A percentile compares a stretch with the other conserved stretches of the same genome.
phyloP scores from a whole-genome alignment of 1,140 invertebrate genomes.

The Drosophila ananassae region DNA sequence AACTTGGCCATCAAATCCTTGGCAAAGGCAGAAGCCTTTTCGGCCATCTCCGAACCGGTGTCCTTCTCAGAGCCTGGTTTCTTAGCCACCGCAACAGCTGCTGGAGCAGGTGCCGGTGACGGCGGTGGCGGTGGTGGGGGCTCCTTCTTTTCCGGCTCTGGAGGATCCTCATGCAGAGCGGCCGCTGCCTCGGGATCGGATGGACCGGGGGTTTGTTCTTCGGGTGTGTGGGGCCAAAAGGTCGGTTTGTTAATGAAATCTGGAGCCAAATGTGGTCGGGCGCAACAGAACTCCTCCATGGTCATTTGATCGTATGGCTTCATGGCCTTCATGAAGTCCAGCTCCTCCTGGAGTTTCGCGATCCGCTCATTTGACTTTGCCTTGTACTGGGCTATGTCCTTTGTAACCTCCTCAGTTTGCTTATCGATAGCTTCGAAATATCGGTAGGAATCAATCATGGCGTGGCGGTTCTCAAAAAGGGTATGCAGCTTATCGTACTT shows the following conservation, averaged over 20 bases:
- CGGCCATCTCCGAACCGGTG: constrained; percentile 9
- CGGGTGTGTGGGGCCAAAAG: constrained; percentile 90
- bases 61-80: constrained; percentile 14
- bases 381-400: constrained; percentile 41
- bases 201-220: constrained; percentile 84
- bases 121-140: constrained; percentile 5
- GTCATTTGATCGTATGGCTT: constrained; percentile 92
- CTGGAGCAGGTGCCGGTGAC: neutral
- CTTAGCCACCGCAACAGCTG: neutral
- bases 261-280: constrained; percentile 88
- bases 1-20: constrained; percentile 22
- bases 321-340: constrained; percentile 28
- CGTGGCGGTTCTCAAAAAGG: constrained; percentile 55
- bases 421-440: constrained; percentile 51
- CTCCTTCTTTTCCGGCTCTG: neutral
- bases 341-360: constrained; percentile 3
- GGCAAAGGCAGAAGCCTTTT: constrained; percentile 21
- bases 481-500: constrained; percentile 66
- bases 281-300: constrained; percentile 91
- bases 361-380: constrained; percentile 58
- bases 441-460: constrained; percentile 47
- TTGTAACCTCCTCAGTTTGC: constrained; percentile 25
- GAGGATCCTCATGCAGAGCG: constrained; percentile 15
- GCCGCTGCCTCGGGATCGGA: constrained; percentile 18
- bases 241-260: constrained; percentile 90